phyloP scores from a whole-genome alignment of 2,888 invertebrate genomes.

The Eristalis pertinax region DNA sequence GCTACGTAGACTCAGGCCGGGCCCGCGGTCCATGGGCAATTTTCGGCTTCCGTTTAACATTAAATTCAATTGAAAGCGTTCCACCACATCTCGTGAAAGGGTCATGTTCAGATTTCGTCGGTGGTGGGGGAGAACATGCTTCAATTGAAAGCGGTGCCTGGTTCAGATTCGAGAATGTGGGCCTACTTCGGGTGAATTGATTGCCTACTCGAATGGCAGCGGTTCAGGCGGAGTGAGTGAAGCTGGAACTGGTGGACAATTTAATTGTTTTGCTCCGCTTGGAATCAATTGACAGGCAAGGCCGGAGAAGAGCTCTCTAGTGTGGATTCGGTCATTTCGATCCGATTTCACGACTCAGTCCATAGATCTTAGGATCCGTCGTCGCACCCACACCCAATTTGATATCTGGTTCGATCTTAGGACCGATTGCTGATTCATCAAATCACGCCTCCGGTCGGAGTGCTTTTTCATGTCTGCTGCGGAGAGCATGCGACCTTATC shows the following conservation, averaged over 20 bases:
- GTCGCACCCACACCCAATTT: neutral
- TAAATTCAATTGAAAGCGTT: conserved; percentile 59
- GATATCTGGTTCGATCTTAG: neutral
- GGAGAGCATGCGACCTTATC: neutral
- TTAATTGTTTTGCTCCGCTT: neutral
- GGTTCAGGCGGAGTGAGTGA: neutral
- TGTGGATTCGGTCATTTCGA: neutral
- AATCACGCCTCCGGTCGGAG: neutral
- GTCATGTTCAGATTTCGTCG: conserved; percentile 19
- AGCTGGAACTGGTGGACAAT: neutral
- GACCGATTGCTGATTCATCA: neutral
- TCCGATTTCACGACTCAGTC: neutral
- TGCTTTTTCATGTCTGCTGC: neutral
- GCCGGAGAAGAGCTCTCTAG: neutral
- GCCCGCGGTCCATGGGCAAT: conserved; percentile 16
- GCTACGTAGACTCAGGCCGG: neutral
- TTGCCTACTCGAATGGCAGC: neutral
- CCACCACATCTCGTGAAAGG: conserved; percentile 24
- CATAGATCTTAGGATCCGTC: neutral
- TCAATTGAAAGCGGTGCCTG: neutral
- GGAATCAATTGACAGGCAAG: neutral
- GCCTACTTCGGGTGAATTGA: neutral
- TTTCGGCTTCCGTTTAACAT: conserved; percentile 67
- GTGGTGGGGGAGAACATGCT: neutral
- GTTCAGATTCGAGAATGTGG: conserved; percentile 29